phyloP scores from a whole-genome alignment of 2,113 vertebrate genomes.

The Pangasianodon gigas region DNA sequence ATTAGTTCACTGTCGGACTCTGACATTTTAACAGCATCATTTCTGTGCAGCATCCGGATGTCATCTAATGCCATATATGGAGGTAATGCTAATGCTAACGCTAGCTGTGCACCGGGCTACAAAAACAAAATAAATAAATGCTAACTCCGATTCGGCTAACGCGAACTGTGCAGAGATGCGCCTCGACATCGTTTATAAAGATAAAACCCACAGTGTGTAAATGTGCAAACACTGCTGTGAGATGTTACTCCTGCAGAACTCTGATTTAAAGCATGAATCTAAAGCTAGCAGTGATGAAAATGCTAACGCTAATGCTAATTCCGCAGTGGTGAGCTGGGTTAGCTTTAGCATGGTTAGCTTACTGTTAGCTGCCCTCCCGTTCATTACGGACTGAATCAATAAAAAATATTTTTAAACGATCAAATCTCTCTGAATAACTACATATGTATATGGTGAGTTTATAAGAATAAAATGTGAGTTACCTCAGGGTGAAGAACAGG shows the following conservation, averaged over 20 bases:
- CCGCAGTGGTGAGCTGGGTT: constrained; percentile 2
- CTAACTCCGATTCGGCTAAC: neutral
- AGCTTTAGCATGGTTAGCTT: constrained; percentile 4
- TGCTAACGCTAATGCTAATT: constrained; percentile 14
- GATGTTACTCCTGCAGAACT: neutral
- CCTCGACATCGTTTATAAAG: neutral
- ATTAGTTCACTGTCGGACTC: no score
- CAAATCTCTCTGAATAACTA: no score
- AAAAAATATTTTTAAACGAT: neutral
- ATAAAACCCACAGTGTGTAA: neutral
- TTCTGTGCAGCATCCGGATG: neutral
- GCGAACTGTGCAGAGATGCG: neutral
- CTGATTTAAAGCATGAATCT: neutral
- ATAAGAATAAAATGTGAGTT: constrained; percentile 24
- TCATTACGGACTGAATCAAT: neutral
- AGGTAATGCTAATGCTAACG: neutral
- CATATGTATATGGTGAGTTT: no score
- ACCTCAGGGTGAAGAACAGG: constrained; percentile 95
- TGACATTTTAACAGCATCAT: neutral
- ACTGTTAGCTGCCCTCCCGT: neutral
- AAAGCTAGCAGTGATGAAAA: neutral
- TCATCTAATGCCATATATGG: neutral
- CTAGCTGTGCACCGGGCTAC: neutral
- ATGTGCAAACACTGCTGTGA: neutral
- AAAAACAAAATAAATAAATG: neutral